Conservation (phyloP, 2,113 vertebrate species). For the Leptodactylus fuscus region DNA sequence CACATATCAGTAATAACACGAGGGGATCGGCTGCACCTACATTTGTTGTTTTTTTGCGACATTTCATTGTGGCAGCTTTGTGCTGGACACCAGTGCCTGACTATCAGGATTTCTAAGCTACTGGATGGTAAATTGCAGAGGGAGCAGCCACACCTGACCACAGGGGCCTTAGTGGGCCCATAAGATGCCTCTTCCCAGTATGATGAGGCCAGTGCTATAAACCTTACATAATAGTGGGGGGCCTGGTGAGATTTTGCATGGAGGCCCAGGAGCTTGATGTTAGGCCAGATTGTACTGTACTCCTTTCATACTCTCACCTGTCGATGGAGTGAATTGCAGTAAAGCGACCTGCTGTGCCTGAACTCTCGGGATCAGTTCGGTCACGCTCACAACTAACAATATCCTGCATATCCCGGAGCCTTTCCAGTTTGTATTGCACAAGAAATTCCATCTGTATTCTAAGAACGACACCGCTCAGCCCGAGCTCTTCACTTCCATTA, state of each 20-base stretch:
- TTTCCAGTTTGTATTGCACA: neutral
- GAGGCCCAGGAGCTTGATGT: no score
- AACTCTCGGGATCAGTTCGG: neutral
- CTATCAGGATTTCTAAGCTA: neutral
- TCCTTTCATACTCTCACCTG: neutral
- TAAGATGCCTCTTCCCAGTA: no score
- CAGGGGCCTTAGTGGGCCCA: no score
- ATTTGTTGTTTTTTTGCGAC: neutral
- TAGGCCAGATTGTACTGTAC: no score
- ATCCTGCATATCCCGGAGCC: neutral
- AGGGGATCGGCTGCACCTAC: neutral
- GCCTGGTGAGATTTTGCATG: no score
- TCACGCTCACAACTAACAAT: neutral
- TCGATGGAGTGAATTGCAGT: neutral
- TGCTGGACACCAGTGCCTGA: neutral
- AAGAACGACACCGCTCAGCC: neutral
- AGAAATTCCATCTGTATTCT: neutral
- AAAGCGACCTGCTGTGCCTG: neutral
- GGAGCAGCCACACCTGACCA: no score
- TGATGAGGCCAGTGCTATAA: no score
- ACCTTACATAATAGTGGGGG: no score
- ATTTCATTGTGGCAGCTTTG: no score
- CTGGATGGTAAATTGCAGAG: neutral
- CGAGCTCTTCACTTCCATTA: no score
- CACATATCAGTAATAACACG: neutral